Evolutionary conservation across 2,113 vertebrate genomes (phyloP), one percentile per base, ranked within the genome.

Genomic region (Oryzias melastigma): DNA sequence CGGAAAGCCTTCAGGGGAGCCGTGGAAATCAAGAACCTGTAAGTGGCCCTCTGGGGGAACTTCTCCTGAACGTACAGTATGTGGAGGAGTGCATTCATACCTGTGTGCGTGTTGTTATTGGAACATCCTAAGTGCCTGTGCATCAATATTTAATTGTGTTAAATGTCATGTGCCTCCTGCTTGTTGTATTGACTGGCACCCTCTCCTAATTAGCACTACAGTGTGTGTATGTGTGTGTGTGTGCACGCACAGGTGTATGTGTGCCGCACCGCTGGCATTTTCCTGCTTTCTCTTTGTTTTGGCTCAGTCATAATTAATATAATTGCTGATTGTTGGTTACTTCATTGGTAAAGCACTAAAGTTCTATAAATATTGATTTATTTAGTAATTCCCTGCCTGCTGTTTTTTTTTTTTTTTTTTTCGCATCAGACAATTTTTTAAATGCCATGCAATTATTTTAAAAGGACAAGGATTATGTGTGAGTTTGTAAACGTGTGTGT

Each of bases 11-110:
- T 98, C 79, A 93, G 97, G 78, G 97, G 97, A 82, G 94, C 96
- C 10, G 95, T 97, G 73, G 96, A 98, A 78, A 96, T 99, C 87
- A 99, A 99, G 90, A 99, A 99, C 82, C 90, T 99, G 97, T 99
- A 87, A 98, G 97, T 96, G 52, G 84, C 20, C 58, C 56, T 69
- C 56, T 65, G 7, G 3, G 57, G 54, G n/a, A 43, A 65, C 49
- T 75, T 41, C 64, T 18, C 27, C 18, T 68, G 19, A 8, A 4
- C 49, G 50, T 60, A n/a, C 14, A 25, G 43, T 5, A 25, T 50
- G 8, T 50, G 25, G 35, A 35, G n/a, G 10, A 16, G 8, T 49
- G 14, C 25, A 14, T 55, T 2, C 49, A 13, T 41, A 22, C 61
- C 53, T 65, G 10, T 61, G 25, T 50, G 44, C 1, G 0, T 45